Evolutionary conservation across 2,888 invertebrate genomes (phyloP).

Genomic region (Gari tellinella): DNA sequence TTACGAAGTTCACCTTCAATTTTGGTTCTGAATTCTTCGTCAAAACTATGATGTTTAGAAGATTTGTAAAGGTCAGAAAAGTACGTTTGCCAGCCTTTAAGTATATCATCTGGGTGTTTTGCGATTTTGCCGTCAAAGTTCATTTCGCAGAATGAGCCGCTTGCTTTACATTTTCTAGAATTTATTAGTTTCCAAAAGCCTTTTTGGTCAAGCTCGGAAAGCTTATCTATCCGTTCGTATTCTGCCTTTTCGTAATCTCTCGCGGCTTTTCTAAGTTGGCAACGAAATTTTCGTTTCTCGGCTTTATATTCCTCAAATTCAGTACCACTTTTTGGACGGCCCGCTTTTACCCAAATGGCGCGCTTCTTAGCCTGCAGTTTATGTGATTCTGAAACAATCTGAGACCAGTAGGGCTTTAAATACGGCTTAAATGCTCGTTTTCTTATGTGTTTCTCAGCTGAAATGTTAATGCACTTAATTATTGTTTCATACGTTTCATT

Average conservation of each 20-base stretch:
- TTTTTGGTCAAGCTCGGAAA: slow-evolving; percentile 4
- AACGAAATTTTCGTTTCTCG: not conserved
- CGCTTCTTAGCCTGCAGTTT: not conserved
- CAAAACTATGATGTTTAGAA: not conserved
- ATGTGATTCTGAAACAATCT: not conserved
- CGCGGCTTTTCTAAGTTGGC: not conserved
- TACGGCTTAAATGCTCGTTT: not conserved
- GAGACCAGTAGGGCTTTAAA: slow-evolving; percentile 5
- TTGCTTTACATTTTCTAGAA: not conserved
- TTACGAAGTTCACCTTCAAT: not conserved
- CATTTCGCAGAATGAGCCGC: not conserved
- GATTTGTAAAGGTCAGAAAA: slow-evolving; percentile 1
- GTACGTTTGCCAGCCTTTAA: slow-evolving; percentile 5
- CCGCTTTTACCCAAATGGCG: not conserved
- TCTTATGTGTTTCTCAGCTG: too few relatives aligned
- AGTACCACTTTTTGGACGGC: not conserved
- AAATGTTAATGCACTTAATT: not conserved
- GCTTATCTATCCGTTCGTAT: not conserved
- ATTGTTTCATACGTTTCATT: slow-evolving; percentile 4
- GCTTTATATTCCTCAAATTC: not conserved
- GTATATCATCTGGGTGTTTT: not conserved
- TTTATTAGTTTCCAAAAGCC: slow-evolving; percentile 13
- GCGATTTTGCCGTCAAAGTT: not conserved
- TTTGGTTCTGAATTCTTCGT: not conserved
- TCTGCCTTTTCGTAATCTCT: slow-evolving; percentile 3